Evolutionary conservation across 2,888 invertebrate genomes (phyloP), one percentile per base, ranked within the genome.

Genomic region (Hypomecis punctinalis): DNA sequence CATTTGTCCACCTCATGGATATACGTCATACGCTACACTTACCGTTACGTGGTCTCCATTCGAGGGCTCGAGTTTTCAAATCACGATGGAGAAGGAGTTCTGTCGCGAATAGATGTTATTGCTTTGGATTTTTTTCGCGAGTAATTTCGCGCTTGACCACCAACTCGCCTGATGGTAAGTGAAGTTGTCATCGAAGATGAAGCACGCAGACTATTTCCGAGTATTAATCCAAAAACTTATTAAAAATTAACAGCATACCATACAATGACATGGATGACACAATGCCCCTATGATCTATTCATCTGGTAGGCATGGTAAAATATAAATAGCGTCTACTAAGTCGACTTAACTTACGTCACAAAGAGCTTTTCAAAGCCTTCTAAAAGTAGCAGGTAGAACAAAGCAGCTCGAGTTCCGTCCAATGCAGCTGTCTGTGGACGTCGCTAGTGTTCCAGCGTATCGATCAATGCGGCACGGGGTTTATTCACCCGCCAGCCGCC

Each of bases 381-480:
- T 49, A 53, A 53, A 48, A 42, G 43, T 42, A 53, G 47, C 43
- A 49, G 47, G 47, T 48, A 56, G 61, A 65, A 65, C 60, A 60
- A 65, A 65, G 60, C 49, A 56, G 60, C 58, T 49, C 53, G 45
- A 56, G 61, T 47, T 61, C 55, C 36, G 45, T 61, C 52, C 61
- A 65, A 61, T 65, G 65, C 65, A 65, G 65, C 65, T 65, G 66
- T 62, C 66, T 61, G 57, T 48, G 48, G 53, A 9, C 62, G 61
- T 63, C 49, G 63, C 61, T 69, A 69, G 70, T 68, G 66, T 49
- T 71, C 55, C 58, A 59, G 55, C 55, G 69, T 77, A 77, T 77
- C 72, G 77, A 77, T 76, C 75, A 65, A 67, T 74, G 73, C 73
- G 75, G 71, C 69, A 74, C 70, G 40, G 69, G 68, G 76, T 75